Conservation (phyloP, 2,888 invertebrate species). For the Odontothrips loti region DNA sequence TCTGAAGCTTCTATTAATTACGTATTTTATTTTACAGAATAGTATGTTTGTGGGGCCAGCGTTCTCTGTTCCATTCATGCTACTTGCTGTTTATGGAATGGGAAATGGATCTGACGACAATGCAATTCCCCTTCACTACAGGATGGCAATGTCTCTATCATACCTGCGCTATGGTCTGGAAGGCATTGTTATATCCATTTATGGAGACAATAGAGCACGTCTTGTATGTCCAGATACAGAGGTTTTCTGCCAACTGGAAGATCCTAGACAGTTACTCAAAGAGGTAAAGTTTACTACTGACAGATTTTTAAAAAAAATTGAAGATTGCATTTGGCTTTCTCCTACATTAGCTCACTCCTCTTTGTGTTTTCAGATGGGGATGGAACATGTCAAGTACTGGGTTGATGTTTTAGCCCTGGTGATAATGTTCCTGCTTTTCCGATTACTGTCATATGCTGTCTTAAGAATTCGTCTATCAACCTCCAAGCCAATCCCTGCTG, state of each 20-base stretch:
- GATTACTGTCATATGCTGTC: background rate
- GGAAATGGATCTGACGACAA: slow-evolving; percentile 61
- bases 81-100: slow-evolving; percentile 82
- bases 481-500: background rate
- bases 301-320: background rate
- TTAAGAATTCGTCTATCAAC: background rate
- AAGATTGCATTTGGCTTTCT: background rate
- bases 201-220: slow-evolving; percentile 77
- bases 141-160: slow-evolving; percentile 74
- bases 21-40: slow-evolving; percentile 56
- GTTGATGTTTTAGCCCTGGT: slow-evolving; percentile 61
- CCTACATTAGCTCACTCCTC: background rate
- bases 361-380: slow-evolving; percentile 44
- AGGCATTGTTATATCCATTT: slow-evolving; percentile 87
- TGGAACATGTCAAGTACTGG: slow-evolving; percentile 66
- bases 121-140: slow-evolving; percentile 68
- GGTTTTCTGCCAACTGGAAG: slow-evolving; percentile 49
- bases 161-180: slow-evolving; percentile 91
- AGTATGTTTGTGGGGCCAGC: slow-evolving; percentile 88
- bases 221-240: slow-evolving; percentile 66
- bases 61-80: slow-evolving; percentile 77
- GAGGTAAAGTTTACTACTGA: slow-evolving; percentile 34
- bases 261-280: slow-evolving; percentile 39
- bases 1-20: slow-evolving; percentile 27
- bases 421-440: slow-evolving; percentile 57